Base-by-base conservation (phyloP, 2,797 vertebrate genomes). In the Pempheris klunzingeri region DNA sequence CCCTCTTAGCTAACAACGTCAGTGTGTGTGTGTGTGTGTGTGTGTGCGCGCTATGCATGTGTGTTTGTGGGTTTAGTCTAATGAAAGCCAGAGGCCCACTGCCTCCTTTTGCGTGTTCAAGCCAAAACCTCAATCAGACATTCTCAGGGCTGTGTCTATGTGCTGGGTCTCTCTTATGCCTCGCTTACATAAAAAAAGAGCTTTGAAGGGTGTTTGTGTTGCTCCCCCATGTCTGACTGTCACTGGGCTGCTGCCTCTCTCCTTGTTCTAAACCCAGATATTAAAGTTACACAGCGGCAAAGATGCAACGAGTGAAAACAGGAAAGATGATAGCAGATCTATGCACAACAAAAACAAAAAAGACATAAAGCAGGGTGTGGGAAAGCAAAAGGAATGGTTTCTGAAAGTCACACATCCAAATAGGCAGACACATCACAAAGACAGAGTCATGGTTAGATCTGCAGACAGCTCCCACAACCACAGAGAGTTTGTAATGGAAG, bases 131-230 rank as follows among this genome's bases (percentile, higher is more conserved):
- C 73, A 69, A 79, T 81, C 80, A 86, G 74, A 72, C 79, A 10
- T 60, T 79, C 83, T 86, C 70, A 17, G 18, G 74, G 83, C 79
- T 81, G 68, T 2, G 71, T 83, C 75, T 83, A 46, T 58, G 83
- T 44, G 70, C 81, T 22, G 71, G 71, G 57, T 66, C 71, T 73
- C 72, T 87, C 80, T 89, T 54, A 87, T 88, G 86, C 82, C 77
- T 85, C 49, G 73, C 84, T 87, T 66, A 78, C 83, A 89, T 83
- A 50, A 83, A 85, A n/a, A 57, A 54, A 75, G 32, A 63, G 47
- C 83, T 92, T 91, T 90, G 89, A 93, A 87, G 86, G 79, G 78
- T 90, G 89, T 92, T 92, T 89, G 87, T 87, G 83, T 85, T 85
- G 84, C 87, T 88, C 82, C 86, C 85, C 82, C 84, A 78, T 67